phyloP scores from a whole-genome alignment of 1,140 invertebrate species.

The Drosophila littoralis region DNA sequence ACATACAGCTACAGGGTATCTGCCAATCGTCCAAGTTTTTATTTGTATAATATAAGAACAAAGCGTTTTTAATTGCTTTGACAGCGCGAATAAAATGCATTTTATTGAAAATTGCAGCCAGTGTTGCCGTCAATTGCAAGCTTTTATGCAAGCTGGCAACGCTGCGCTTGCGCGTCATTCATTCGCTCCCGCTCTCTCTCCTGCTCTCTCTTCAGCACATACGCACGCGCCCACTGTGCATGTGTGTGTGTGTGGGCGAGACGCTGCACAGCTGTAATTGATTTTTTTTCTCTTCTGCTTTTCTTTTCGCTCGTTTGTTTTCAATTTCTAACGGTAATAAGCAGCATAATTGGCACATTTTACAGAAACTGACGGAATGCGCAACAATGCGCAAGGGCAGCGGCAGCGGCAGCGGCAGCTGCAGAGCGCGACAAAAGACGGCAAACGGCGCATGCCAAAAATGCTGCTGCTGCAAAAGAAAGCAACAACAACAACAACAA shows the following conservation, averaged over 20 bases:
- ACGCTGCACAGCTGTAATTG: conserved; percentile 21
- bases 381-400: conserved; percentile 47
- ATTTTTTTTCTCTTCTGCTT: background rate
- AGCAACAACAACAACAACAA: conserved; percentile 14
- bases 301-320: conserved; percentile 7
- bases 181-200: too few species aligned
- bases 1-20: too few species aligned
- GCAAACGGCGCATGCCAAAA: conserved; percentile 59
- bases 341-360: conserved; percentile 71
- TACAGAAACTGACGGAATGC: conserved; percentile 38
- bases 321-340: conserved; percentile 51
- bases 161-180: conserved; percentile 4
- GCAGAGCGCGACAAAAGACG: conserved; percentile 45
- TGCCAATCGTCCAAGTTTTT: too few species aligned
- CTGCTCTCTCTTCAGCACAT: background rate
- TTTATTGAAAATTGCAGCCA: background rate
- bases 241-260: background rate
- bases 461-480: conserved; percentile 39
- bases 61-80: too few species aligned
- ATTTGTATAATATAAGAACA: too few species aligned
- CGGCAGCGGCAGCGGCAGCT: conserved; percentile 34
- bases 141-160: conserved; percentile 2
- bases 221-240: background rate
- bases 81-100: too few species aligned
- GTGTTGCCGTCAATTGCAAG: background rate